A percentile compares a stretch with the other conserved stretches of the same genome.
Conservation (phyloP, 2,888 invertebrate genomes). For the Melieria omissa region DNA sequence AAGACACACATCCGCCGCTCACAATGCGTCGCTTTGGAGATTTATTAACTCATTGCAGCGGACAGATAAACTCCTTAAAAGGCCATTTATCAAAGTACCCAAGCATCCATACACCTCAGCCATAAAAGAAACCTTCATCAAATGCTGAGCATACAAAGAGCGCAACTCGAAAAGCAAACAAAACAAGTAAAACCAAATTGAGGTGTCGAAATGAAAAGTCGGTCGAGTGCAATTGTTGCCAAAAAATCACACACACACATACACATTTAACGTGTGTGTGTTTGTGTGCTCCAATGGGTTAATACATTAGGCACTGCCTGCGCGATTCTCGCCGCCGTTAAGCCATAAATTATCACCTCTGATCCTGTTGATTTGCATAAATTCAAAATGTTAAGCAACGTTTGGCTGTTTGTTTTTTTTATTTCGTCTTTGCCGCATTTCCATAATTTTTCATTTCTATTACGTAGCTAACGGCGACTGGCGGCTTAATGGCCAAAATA, state of each 20-base stretch:
- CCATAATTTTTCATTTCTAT: too few species aligned
- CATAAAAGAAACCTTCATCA: too few species aligned
- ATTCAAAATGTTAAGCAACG: conserved; percentile 38
- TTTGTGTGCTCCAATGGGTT: not conserved
- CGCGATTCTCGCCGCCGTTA: conserved; percentile 43
- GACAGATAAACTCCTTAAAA: conserved; percentile 42
- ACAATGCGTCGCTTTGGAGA: conserved; percentile 6
- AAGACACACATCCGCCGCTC: conserved; percentile 18
- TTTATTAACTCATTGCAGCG: conserved; percentile 39
- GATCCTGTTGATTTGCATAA: conserved; percentile 49
- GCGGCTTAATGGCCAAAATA: too few species aligned
- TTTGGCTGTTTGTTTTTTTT: not conserved
- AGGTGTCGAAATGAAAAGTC: conserved; percentile 43
- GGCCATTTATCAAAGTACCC: conserved; percentile 41
- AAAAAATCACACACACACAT: not conserved
- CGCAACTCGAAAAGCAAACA: conserved; percentile 24
- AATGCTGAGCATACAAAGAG: too few species aligned
- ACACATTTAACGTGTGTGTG: not conserved
- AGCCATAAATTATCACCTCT: conserved; percentile 53
- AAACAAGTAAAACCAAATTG: conserved; percentile 32
- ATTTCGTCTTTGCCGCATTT: too few species aligned
- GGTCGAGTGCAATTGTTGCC: conserved; percentile 26
- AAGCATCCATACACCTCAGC: not conserved
- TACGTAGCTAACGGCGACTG: too few species aligned
- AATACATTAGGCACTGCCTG: not conserved